A percentile compares a stretch with the other conserved stretches of the same genome.
phyloP scores from a whole-genome alignment of 1,140 invertebrate genomes.

The Drosophila sucinea region DNA sequence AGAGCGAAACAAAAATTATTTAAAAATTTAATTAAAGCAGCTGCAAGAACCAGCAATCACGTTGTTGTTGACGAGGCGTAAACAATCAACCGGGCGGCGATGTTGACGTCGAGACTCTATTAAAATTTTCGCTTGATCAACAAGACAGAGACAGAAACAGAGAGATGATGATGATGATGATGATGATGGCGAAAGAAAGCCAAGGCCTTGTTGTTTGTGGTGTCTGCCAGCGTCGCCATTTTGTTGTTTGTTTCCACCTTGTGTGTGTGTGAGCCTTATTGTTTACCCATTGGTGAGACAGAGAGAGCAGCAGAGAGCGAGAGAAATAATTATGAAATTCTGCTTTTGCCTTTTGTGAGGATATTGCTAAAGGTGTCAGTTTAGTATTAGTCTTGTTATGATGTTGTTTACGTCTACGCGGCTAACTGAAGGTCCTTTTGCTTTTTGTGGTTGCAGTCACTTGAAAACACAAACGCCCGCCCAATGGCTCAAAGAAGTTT shows the following conservation, averaged over 20 bases:
- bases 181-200: conserved; percentile 24
- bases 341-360: conserved; percentile 41
- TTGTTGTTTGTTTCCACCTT: conserved; percentile 62
- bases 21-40: conserved; percentile 78
- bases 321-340: conserved; percentile 65
- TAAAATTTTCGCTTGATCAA: conserved; percentile 76
- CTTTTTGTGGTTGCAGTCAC: background rate
- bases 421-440: conserved; percentile 9
- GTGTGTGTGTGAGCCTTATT: conserved; percentile 17
- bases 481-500: too few relatives aligned
- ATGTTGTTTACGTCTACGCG: conserved; percentile 22
- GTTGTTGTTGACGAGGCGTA: conserved; percentile 70
- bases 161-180: background rate
- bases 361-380: conserved; percentile 24
- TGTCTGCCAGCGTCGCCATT: conserved; percentile 58
- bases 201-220: conserved; percentile 35
- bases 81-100: conserved; percentile 54
- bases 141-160: conserved; percentile 49
- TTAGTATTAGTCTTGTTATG: background rate
- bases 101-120: conserved; percentile 77
- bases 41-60: conserved; percentile 59
- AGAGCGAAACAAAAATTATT: conserved; percentile 59
- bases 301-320: conserved; percentile 20
- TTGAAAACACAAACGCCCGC: background rate
- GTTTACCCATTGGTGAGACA: conserved; percentile 43